Percentiles rank a stretch among this genome's conserved stretches.
These are phyloP conservation scores for Anthopleura xanthogrammica DNA, from an alignment of 92 coral and sea anemone species.

Conservation along the genomic window DNA sequence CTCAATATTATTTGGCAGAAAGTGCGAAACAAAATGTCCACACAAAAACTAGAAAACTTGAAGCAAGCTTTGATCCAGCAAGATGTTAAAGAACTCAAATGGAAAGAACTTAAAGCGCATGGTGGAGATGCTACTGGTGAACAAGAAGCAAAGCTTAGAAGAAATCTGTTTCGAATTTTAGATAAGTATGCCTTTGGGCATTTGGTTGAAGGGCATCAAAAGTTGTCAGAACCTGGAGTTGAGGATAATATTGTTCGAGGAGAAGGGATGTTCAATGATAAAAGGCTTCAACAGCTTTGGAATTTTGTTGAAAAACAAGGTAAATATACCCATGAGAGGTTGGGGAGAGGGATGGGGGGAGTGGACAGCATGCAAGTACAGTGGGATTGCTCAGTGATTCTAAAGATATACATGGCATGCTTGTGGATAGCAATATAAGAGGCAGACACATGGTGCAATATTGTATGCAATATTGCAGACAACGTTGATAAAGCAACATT, in stretches of 20 bases:
- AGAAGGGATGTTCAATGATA: conserved; percentile 48
- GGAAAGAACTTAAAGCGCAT: conserved; percentile 76
- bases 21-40: conserved; percentile 71
- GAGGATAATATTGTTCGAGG: conserved; percentile 46
- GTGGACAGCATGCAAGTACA: too few species aligned
- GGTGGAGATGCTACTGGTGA: conserved; percentile 89
- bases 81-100: conserved; percentile 73
- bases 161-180: conserved; percentile 62
- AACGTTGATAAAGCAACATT: too few species aligned
- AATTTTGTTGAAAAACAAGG: conserved; percentile 67
- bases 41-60: conserved; percentile 62
- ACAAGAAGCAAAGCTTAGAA: conserved; percentile 68
- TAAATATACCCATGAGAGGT: conserved; percentile 7
- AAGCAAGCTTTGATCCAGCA: conserved; percentile 64
- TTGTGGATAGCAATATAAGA: too few species aligned
- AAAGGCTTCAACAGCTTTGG: conserved; percentile 81
- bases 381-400: too few species aligned
- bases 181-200: conserved; percentile 58
- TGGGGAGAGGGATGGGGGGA: too few species aligned
- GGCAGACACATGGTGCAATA: too few species aligned
- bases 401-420: too few species aligned
- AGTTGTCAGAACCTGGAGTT: conserved; percentile 24
- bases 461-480: too few species aligned
- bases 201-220: conserved; percentile 30
- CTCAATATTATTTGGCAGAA: conserved; percentile 80